Conservation (phyloP, 2,113 vertebrate species). For the Carollia perspicillata region DNA sequence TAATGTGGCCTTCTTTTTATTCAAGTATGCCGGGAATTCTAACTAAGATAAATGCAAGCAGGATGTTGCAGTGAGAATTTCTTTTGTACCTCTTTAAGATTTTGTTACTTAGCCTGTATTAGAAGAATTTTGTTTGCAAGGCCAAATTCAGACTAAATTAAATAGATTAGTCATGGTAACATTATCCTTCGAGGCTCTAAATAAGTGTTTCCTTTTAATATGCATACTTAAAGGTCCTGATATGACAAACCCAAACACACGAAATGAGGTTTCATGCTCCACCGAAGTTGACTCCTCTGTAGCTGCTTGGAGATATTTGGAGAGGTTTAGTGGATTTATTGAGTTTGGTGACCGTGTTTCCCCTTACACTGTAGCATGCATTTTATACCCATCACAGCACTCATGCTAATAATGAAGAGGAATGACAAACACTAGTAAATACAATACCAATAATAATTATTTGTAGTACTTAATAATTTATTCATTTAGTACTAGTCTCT, state of each 20-base stretch:
- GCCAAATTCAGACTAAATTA: background rate
- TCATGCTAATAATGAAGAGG: background rate
- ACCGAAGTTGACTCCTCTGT: constrained; percentile 13
- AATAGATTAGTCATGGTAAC: constrained; percentile 31
- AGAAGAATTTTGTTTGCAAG: constrained; percentile 37
- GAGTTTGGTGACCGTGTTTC: background rate
- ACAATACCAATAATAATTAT: background rate
- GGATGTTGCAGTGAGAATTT: background rate
- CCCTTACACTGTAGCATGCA: background rate
- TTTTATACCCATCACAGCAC: background rate
- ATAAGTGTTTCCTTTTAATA: constrained; percentile 29
- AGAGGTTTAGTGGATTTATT: background rate
- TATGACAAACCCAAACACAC: constrained; percentile 23
- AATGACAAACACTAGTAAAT: background rate
- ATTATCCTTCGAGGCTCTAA: constrained; percentile 13
- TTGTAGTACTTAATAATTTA: background rate
- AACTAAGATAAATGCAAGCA: background rate
- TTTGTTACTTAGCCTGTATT: background rate
- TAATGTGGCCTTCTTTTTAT: background rate
- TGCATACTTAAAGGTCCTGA: constrained; percentile 33
- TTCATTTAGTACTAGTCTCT: background rate
- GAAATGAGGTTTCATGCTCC: background rate
- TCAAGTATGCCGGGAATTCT: background rate
- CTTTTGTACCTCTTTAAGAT: background rate
- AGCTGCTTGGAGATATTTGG: background rate